phyloP scores from a whole-genome alignment of 2,888 invertebrate genomes.

The Scaptomyza cyrtandrae region DNA sequence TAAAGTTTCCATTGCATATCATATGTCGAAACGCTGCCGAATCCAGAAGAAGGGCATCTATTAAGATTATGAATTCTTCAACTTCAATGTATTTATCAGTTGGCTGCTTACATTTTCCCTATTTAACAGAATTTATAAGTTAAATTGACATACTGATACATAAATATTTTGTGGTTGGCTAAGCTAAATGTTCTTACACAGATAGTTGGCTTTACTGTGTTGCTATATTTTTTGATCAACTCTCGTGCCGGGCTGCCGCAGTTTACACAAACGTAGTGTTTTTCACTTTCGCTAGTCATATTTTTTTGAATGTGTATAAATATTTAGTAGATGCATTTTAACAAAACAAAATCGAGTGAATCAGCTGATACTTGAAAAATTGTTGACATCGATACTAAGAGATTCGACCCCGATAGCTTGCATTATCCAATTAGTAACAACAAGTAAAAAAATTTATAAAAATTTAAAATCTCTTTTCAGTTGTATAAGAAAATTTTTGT shows the following conservation, averaged over 20 bases:
- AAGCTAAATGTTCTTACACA: conserved; percentile 87
- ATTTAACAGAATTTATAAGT: conserved; percentile 64
- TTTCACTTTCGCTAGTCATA: conserved; percentile 37
- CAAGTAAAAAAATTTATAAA: not conserved
- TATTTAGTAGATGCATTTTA: not conserved
- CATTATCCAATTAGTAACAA: not conserved
- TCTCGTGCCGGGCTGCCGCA: conserved; percentile 88
- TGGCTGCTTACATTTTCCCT: conserved; percentile 90
- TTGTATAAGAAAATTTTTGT: not conserved
- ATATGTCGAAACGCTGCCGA: conserved; percentile 94
- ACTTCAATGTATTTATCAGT: conserved; percentile 97
- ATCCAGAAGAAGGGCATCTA: conserved; percentile 93
- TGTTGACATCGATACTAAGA: conserved; percentile 24
- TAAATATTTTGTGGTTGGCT: not conserved
- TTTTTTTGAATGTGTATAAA: conserved; percentile 1
- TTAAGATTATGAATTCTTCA: conserved; percentile 93
- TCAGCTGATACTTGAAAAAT: conserved; percentile 32
- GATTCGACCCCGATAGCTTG: not conserved
- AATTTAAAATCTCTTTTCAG: not conserved
- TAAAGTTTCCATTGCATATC: conserved; percentile 91
- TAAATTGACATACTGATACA: not conserved
- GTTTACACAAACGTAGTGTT: conserved; percentile 87
- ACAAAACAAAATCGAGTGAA: conserved; percentile 3
- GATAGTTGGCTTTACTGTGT: conserved; percentile 89
- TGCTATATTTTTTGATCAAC: conserved; percentile 89